phyloP scores from a whole-genome alignment of 2,797 vertebrate species.

The Acanthiza pusilla region DNA sequence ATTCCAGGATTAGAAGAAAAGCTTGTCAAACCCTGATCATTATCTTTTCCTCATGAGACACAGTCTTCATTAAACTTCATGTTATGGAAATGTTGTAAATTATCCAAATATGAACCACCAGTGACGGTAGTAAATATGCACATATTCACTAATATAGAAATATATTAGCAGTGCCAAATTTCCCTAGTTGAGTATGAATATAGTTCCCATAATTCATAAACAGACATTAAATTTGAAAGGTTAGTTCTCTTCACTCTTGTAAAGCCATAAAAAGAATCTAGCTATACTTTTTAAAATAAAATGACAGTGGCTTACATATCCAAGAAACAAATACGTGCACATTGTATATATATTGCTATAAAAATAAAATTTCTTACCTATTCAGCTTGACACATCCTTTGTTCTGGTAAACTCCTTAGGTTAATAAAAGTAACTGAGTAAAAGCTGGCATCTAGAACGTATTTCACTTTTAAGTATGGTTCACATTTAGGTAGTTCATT shows the following conservation, averaged over 20 bases:
- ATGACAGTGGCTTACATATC: not conserved
- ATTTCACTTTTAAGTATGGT: conserved; percentile 50
- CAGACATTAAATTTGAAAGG: not conserved
- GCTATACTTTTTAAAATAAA: conserved; percentile 3
- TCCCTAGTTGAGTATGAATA: not conserved
- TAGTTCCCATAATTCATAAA: not conserved
- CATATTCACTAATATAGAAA: conserved; percentile 14
- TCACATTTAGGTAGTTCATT: conserved; percentile 45
- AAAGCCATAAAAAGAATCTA: not conserved
- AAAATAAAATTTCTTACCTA: conserved; percentile 67
- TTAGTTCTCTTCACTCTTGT: not conserved
- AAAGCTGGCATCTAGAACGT: conserved; percentile 42
- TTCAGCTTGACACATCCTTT: conserved; percentile 43
- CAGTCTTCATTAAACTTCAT: not conserved
- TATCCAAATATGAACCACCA: not conserved
- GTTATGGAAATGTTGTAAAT: not conserved
- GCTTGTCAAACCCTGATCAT: not conserved
- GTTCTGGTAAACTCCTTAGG: conserved; percentile 52
- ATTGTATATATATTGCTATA: not conserved
- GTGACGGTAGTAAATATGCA: not conserved
- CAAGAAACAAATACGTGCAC: not conserved
- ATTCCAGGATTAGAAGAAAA: conserved; percentile 1
- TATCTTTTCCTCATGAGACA: not conserved
- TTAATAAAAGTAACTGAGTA: conserved; percentile 55
- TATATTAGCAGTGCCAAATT: not conserved